Evolutionary conservation across 2,888 invertebrate species (phyloP).

Genomic region (Epinotia bilunana): DNA sequence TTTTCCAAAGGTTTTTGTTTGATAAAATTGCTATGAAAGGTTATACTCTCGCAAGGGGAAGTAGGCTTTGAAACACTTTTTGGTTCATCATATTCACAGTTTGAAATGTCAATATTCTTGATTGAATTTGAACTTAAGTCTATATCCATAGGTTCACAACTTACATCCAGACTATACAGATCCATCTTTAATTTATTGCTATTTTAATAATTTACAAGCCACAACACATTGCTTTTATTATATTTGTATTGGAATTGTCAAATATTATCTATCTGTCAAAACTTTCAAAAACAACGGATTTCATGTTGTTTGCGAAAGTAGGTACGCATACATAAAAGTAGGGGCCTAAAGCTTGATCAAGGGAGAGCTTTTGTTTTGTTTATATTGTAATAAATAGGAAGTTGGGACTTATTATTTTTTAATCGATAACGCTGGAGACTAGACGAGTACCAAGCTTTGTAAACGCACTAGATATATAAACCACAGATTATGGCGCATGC

Average conservation of each 20-base stretch:
- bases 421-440: not conserved
- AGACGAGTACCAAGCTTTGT: not conserved
- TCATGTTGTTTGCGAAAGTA: not conserved
- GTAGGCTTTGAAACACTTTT: constrained; percentile 14
- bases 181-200: constrained; percentile 4
- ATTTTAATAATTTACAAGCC: not conserved
- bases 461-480: not conserved
- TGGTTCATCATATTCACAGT: constrained; percentile 49
- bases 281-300: constrained; percentile 41
- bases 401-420: not conserved
- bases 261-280: constrained; percentile 25
- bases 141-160: constrained; percentile 77
- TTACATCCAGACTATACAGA: constrained; percentile 53
- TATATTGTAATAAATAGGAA: not conserved
- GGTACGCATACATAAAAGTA: not conserved
- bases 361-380: too few species aligned
- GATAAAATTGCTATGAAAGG: constrained; percentile 13
- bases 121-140: constrained; percentile 70
- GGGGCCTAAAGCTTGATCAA: not conserved
- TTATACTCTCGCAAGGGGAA: constrained; percentile 17
- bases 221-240: constrained; percentile 7
- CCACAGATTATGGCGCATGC: constrained; percentile 7
- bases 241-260: constrained; percentile 4
- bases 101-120: constrained; percentile 68
- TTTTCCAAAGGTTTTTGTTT: constrained; percentile 31